Evolutionary conservation across 2,888 invertebrate genomes (phyloP).

Genomic region (Dasypogon diadema): DNA sequence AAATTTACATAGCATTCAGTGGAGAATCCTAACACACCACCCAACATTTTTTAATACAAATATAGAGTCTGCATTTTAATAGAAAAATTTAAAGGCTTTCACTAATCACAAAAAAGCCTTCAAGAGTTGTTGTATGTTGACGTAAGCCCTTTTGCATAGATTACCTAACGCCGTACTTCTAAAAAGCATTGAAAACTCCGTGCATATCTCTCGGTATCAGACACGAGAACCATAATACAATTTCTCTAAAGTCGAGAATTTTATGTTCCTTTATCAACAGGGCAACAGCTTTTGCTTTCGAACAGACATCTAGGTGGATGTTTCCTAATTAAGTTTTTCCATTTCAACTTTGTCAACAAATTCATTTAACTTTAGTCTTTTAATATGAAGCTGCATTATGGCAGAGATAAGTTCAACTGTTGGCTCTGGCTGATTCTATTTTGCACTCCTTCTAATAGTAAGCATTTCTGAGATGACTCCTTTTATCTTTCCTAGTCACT

Average conservation of each 20-base stretch:
- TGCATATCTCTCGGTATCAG: not conserved
- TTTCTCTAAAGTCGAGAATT: not conserved
- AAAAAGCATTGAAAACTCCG: not conserved
- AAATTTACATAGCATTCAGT: no score
- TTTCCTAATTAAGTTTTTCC: slow-evolving; percentile 23
- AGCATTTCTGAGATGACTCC: no score
- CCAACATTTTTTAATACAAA: no score
- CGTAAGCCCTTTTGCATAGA: no score
- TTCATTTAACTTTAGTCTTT: slow-evolving; percentile 23
- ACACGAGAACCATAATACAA: not conserved
- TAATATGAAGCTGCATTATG: not conserved
- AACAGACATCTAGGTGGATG: not conserved
- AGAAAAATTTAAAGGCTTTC: no score
- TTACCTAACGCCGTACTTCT: not conserved
- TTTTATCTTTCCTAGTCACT: no score
- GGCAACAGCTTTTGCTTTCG: not conserved
- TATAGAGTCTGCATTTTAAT: no score
- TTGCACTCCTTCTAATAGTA: no score
- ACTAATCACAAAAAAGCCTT: no score
- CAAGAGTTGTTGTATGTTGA: no score
- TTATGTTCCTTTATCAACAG: not conserved
- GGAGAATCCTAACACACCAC: no score
- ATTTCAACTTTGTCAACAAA: slow-evolving; percentile 29
- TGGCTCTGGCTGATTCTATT: no score
- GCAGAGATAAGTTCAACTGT: not conserved